phyloP scores from a whole-genome alignment of 2,888 invertebrate genomes.

The Tetranychus piercei region DNA sequence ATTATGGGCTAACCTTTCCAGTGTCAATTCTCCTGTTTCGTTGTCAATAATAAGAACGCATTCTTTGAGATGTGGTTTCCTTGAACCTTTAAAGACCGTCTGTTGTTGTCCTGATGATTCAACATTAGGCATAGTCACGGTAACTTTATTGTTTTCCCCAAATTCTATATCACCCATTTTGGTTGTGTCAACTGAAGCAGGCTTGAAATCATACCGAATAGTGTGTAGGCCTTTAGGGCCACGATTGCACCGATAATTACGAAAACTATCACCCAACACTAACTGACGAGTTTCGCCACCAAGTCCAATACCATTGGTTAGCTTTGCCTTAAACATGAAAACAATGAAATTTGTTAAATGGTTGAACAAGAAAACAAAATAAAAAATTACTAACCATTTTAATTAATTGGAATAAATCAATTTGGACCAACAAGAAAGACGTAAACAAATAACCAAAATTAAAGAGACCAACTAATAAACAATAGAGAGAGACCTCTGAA shows the following conservation, averaged over 20 bases:
- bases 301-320: not conserved
- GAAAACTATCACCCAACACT: constrained; percentile 6
- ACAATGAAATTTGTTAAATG: too few relatives aligned
- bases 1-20: constrained; percentile 75
- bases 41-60: constrained; percentile 85
- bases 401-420: too few relatives aligned
- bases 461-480: too few relatives aligned
- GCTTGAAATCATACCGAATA: constrained; percentile 66
- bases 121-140: constrained; percentile 82
- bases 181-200: constrained; percentile 84
- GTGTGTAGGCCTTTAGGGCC: not conserved
- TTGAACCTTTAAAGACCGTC: constrained; percentile 85
- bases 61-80: constrained; percentile 75
- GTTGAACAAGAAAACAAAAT: too few relatives aligned
- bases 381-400: too few relatives aligned
- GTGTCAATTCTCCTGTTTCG: constrained; percentile 72
- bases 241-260: not conserved
- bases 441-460: too few relatives aligned
- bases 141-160: constrained; percentile 55
- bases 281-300: constrained; percentile 10
- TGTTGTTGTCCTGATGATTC: constrained; percentile 75
- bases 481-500: too few relatives aligned
- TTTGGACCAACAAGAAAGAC: too few relatives aligned
- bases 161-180: constrained; percentile 79
- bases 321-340: too few relatives aligned